Evolutionary conservation across 2,888 invertebrate genomes (phyloP).

Genomic region (Pristionchus fissidentatus): DNA sequence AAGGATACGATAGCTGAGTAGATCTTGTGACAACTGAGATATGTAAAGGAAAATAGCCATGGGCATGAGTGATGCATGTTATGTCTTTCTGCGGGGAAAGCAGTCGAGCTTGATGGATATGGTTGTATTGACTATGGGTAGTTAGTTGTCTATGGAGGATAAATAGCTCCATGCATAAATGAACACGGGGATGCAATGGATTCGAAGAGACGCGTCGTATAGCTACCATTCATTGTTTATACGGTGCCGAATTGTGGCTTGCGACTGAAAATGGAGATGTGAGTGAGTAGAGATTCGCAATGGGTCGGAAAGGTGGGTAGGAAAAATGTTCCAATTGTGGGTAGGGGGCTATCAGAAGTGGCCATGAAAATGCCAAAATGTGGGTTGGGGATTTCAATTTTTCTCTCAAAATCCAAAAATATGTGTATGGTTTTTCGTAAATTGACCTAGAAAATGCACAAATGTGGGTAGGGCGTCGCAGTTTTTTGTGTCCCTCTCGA

Average conservation of each 20-base stretch:
- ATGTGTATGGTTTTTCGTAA: too few relatives aligned
- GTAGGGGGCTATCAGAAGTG: too few relatives aligned
- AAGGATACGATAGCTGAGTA: neutral
- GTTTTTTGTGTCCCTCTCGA: too few relatives aligned
- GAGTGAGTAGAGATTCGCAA: neutral
- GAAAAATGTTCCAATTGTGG: too few relatives aligned
- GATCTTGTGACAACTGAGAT: neutral
- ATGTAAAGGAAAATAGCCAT: constrained; percentile 13
- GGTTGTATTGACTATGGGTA: neutral
- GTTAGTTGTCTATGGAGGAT: too few relatives aligned
- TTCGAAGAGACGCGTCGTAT: neutral
- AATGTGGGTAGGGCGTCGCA: too few relatives aligned
- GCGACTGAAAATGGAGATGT: neutral
- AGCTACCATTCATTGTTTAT: neutral
- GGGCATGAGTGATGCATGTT: neutral
- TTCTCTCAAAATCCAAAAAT: too few relatives aligned
- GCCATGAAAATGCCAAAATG: too few relatives aligned
- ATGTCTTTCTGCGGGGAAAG: too few relatives aligned
- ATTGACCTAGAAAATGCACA: too few relatives aligned
- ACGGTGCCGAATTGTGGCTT: neutral
- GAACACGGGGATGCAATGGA: neutral
- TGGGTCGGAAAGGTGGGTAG: too few relatives aligned
- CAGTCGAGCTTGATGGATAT: constrained; percentile 4
- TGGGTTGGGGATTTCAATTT: too few relatives aligned
- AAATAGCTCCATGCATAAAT: neutral